A percentile compares a stretch with the other conserved stretches of the same genome.
These are phyloP conservation scores for Gobio occitaniae DNA, from an alignment of 2,797 vertebrate genomes.

Conservation along the genomic window DNA sequence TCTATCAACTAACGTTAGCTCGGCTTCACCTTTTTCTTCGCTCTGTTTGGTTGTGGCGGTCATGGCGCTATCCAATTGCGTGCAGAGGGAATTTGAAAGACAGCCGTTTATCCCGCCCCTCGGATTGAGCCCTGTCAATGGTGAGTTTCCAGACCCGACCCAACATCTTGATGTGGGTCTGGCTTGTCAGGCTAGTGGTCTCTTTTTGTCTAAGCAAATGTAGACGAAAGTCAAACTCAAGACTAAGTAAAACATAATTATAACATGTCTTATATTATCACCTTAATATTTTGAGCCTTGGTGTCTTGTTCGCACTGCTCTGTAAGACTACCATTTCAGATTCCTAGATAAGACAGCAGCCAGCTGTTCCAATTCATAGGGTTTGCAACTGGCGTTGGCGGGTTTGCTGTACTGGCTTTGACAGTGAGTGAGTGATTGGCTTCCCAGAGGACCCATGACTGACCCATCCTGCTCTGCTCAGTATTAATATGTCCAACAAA, in stretches of 20 bases:
- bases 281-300: neutral
- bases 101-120: no score
- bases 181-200: neutral
- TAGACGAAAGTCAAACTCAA: neutral
- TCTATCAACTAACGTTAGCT: no score
- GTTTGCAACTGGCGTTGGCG: conserved; percentile 14
- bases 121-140: no score
- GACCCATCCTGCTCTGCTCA: neutral
- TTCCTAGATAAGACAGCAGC: neutral
- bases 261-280: neutral
- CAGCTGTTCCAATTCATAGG: conserved; percentile 1
- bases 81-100: no score
- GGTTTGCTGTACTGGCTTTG: conserved; percentile 31
- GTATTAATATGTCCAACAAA: conserved; percentile 13
- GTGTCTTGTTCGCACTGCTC: no score
- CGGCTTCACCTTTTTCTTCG: no score
- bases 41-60: no score
- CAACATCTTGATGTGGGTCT: no score
- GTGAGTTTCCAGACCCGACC: no score
- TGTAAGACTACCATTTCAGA: neutral
- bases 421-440: conserved; percentile 12
- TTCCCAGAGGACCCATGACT: conserved; percentile 10
- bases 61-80: no score
- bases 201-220: neutral
- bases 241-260: neutral